These are phyloP conservation scores for Onychostruthus taczanowskii DNA, from an alignment of 2,113 vertebrate species.

Conservation along the genomic window DNA sequence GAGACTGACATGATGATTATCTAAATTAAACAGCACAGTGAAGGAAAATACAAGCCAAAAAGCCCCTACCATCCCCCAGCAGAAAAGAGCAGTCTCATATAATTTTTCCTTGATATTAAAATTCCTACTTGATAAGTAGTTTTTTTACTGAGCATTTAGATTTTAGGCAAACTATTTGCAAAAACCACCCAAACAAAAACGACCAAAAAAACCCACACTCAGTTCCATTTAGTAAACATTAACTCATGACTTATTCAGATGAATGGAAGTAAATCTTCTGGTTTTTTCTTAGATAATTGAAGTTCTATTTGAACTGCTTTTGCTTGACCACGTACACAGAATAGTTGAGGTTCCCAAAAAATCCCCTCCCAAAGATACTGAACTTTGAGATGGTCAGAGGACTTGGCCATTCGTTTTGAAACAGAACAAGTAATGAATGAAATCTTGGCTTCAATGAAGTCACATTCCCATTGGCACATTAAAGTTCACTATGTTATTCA, in stretches of 20 bases:
- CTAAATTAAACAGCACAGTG: neutral
- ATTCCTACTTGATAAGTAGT: neutral
- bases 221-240: neutral
- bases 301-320: neutral
- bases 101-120: neutral
- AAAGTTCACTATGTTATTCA: neutral
- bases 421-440: neutral
- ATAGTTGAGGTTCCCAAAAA: neutral
- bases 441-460: neutral
- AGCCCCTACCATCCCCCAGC: neutral
- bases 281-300: neutral
- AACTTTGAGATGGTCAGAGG: neutral
- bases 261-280: neutral
- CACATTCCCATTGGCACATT: neutral
- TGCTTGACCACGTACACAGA: neutral
- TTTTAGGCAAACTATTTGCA: neutral
- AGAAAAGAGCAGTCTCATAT: neutral
- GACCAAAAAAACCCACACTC: neutral
- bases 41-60: neutral
- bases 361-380: neutral
- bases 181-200: neutral
- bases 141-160: neutral
- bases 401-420: neutral
- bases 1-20: neutral
- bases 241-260: neutral